Evolutionary conservation across 2,888 invertebrate species (phyloP).

Genomic region (Tuberolachnus salignus): DNA sequence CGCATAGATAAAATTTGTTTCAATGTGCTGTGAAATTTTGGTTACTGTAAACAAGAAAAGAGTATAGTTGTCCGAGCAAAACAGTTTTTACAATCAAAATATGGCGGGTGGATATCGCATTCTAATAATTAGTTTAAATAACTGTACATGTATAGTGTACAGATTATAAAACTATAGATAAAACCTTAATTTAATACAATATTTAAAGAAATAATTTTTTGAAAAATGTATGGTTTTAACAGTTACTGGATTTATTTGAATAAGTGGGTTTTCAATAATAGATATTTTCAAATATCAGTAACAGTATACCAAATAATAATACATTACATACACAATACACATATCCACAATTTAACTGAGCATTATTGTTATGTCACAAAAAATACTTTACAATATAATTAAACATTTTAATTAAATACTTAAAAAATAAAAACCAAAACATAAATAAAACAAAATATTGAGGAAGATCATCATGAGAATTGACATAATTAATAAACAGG

Average conservation of each 20-base stretch:
- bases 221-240: neutral
- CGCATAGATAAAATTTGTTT: too few species aligned
- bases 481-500: conserved; percentile 45
- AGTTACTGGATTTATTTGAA: conserved; percentile 38
- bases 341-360: conserved; percentile 43
- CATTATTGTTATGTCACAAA: conserved; percentile 40
- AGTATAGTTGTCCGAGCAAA: too few species aligned
- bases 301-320: conserved; percentile 36
- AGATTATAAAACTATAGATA: too few species aligned
- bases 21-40: too few species aligned
- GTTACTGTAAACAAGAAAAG: too few species aligned
- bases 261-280: conserved; percentile 3
- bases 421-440: conserved; percentile 49
- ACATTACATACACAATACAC: conserved; percentile 4
- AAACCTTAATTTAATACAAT: too few species aligned
- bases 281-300: conserved; percentile 28
- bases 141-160: too few species aligned
- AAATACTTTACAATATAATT: conserved; percentile 19
- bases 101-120: too few species aligned
- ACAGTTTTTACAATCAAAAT: too few species aligned
- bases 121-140: too few species aligned
- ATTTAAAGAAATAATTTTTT: neutral
- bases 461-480: conserved; percentile 54
- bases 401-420: conserved; percentile 22
- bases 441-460: conserved; percentile 19